phyloP scores from a whole-genome alignment of 1,140 invertebrate genomes.

The Nasonia longicornis region DNA sequence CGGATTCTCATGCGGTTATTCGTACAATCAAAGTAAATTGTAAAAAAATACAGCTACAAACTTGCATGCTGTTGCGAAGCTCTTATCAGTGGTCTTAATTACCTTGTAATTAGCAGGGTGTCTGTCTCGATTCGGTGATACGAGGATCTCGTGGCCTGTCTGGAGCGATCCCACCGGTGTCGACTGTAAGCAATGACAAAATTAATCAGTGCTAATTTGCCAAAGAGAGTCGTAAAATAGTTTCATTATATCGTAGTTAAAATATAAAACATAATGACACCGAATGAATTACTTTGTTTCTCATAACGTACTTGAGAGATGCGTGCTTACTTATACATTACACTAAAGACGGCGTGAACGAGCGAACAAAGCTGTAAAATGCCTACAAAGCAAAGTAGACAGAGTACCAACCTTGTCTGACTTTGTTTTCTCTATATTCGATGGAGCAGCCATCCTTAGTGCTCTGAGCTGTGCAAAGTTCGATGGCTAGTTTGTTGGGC shows the following conservation, averaged over 20 bases:
- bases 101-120: slow-evolving; percentile 86
- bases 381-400: slow-evolving; percentile 24
- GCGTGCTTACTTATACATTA: not conserved
- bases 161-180: slow-evolving; percentile 91
- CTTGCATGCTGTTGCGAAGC: slow-evolving; percentile 37
- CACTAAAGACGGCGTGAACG: slow-evolving; percentile 21
- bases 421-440: slow-evolving; percentile 85
- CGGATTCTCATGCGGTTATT: slow-evolving; percentile 45
- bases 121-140: slow-evolving; percentile 89
- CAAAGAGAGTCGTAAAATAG: not conserved
- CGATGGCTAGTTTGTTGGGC: slow-evolving; percentile 73
- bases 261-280: not conserved
- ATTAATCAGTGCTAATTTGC: slow-evolving; percentile 23
- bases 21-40: slow-evolving; percentile 26
- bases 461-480: slow-evolving; percentile 83
- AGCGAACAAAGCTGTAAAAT: slow-evolving; percentile 29
- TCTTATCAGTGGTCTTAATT: slow-evolving; percentile 52
- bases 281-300: not conserved
- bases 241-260: slow-evolving; percentile 1
- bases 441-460: slow-evolving; percentile 84
- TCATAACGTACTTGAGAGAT: slow-evolving; percentile 45
- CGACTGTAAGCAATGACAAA: slow-evolving; percentile 75
- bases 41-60: slow-evolving; percentile 38
- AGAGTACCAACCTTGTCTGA: slow-evolving; percentile 82
- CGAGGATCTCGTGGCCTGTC: slow-evolving; percentile 88